A percentile compares a stretch with the other conserved stretches of the same genome.
Evolutionary conservation across 2,113 vertebrate species (phyloP).

Genomic region (Theristicus caerulescens): DNA sequence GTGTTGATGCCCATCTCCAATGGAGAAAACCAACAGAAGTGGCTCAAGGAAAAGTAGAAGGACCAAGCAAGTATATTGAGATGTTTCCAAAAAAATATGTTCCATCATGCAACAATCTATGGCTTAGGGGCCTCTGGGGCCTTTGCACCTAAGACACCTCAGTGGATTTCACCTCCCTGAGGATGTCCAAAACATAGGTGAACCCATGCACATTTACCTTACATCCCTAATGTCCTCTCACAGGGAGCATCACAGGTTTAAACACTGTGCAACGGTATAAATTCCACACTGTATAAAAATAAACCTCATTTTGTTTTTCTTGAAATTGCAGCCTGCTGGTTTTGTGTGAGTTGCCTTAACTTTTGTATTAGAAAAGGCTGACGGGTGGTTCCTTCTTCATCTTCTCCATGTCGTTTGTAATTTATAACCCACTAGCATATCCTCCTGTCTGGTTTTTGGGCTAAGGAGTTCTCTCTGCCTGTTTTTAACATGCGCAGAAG

Average conservation of each 20-base stretch:
- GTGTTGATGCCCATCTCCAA: neutral
- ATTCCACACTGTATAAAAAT: neutral
- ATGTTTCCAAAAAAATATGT: neutral
- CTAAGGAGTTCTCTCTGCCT: neutral
- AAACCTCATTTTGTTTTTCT: neutral
- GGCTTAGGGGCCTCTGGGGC: neutral
- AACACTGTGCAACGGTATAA: neutral
- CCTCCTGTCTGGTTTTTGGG: neutral
- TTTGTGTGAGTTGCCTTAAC: neutral
- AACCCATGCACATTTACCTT: neutral
- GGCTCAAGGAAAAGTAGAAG: neutral
- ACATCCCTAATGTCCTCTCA: neutral
- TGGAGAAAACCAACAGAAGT: neutral
- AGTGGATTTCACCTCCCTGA: neutral
- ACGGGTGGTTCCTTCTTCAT: neutral
- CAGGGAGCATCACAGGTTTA: neutral
- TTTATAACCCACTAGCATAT: neutral
- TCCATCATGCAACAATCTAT: neutral
- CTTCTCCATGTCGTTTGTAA: neutral
- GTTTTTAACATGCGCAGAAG: neutral
- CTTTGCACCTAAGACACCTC: neutral
- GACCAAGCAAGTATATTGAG: neutral
- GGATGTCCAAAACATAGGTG: neutral
- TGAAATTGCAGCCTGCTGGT: neutral
- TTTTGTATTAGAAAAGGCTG: neutral